Evolutionary conservation across 2,888 invertebrate species (phyloP).

Genomic region (Nemotelus nigrinus): DNA sequence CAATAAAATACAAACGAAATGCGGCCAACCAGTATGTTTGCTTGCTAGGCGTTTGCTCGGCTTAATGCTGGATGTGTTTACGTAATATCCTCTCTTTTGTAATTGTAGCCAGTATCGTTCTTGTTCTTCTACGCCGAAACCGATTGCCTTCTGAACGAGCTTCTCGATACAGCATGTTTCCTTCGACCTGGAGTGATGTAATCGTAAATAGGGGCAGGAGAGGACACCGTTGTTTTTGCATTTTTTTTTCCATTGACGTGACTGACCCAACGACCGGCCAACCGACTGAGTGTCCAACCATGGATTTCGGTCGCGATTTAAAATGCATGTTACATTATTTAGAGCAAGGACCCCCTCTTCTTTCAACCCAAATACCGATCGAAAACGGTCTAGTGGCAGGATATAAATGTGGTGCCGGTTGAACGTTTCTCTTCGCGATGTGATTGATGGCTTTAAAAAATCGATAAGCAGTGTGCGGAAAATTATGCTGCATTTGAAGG

Average conservation of each 20-base stretch:
- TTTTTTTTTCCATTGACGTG: neutral
- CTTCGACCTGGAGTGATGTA: conserved; percentile 29
- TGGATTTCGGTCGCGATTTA: too few relatives aligned
- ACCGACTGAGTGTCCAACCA: neutral
- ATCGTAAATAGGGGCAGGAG: neutral
- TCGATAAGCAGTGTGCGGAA: conserved; percentile 31
- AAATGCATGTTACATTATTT: too few relatives aligned
- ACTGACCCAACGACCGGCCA: neutral
- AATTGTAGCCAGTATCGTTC: neutral
- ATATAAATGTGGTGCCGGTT: neutral
- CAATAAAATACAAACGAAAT: conserved; percentile 14
- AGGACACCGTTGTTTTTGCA: conserved; percentile 2
- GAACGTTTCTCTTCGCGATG: neutral
- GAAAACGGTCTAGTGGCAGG: too few relatives aligned
- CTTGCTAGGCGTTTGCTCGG: neutral
- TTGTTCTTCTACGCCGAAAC: neutral
- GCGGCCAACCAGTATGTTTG: neutral
- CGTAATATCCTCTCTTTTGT: neutral
- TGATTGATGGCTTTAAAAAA: conserved; percentile 32
- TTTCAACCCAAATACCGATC: too few relatives aligned
- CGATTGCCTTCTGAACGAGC: neutral
- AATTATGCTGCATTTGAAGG: conserved; percentile 8
- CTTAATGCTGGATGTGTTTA: neutral
- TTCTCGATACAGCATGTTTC: neutral
- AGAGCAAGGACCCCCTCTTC: too few relatives aligned